Percentiles rank a stretch among this genome's conserved stretches.
Evolutionary conservation across 2,888 invertebrate species (phyloP).

Genomic region (Leucoptera coffeella): DNA sequence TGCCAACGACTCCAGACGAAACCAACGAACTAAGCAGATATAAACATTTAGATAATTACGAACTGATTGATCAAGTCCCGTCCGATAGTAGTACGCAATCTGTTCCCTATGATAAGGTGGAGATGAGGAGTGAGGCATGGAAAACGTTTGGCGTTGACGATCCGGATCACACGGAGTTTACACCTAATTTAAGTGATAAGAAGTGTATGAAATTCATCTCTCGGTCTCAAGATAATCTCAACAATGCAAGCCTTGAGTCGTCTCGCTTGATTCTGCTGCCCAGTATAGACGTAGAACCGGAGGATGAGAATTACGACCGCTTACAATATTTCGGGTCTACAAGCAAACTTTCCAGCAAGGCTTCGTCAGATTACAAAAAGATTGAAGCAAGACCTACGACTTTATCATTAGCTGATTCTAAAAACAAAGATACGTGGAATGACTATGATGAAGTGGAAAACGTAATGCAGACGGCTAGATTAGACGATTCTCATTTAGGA

Average conservation of each 20-base stretch:
- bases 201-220: conserved; percentile 44
- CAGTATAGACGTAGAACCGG: conserved; percentile 37
- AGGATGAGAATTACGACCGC: conserved; percentile 67
- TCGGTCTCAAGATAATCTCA: conserved; percentile 43
- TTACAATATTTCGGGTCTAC: conserved; percentile 76
- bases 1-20: conserved; percentile 33
- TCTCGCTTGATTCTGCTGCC: conserved; percentile 52
- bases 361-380: conserved; percentile 61
- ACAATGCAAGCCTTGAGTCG: conserved; percentile 35
- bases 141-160: conserved; percentile 71
- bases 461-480: conserved; percentile 61
- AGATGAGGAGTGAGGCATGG: conserved; percentile 75
- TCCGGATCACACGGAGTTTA: conserved; percentile 64
- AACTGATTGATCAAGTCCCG: conserved; percentile 41
- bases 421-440: conserved; percentile 54
- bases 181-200: conserved; percentile 36
- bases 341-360: conserved; percentile 52
- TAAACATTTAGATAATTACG: conserved; percentile 46
- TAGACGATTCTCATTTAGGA: conserved; percentile 75
- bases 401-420: conserved; percentile 33
- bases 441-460: conserved; percentile 74
- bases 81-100: conserved; percentile 34
- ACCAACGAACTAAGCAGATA: conserved; percentile 43
- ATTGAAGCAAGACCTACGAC: conserved; percentile 57
- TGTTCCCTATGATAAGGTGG: conserved; percentile 68